These are phyloP conservation scores for Mandrillus leucophaeus DNA, from an alignment of 2,113 vertebrate species.

Conservation along the genomic window DNA sequence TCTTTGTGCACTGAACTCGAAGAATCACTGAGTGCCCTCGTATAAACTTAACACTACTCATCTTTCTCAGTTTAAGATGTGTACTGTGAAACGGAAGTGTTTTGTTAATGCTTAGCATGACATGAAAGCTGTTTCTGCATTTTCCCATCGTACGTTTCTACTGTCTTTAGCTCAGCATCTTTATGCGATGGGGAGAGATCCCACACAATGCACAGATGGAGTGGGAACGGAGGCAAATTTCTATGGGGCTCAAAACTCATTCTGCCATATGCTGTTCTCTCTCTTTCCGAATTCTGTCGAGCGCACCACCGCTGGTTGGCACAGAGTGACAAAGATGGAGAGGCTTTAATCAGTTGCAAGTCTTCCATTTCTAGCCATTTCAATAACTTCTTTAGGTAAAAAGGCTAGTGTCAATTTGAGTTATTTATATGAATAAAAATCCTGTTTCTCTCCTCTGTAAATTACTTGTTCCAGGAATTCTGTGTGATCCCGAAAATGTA, in stretches of 20 bases:
- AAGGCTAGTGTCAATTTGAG: not conserved
- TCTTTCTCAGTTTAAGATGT: not conserved
- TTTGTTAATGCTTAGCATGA: constrained; percentile 7
- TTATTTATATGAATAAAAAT: not conserved
- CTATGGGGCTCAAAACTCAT: not conserved
- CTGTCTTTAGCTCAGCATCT: constrained; percentile 22
- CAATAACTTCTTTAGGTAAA: not conserved
- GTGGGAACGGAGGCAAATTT: not conserved
- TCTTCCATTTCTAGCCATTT: not conserved
- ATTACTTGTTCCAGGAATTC: constrained; percentile 54
- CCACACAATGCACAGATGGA: constrained; percentile 23
- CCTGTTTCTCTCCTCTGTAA: not conserved
- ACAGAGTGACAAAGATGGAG: not conserved
- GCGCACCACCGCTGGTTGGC: not conserved
- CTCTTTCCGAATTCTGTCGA: not conserved
- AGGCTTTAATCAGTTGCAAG: not conserved
- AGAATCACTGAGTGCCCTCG: not conserved
- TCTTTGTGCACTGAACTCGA: not conserved
- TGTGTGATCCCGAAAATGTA: not conserved
- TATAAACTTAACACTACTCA: not conserved
- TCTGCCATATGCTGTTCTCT: constrained; percentile 23
- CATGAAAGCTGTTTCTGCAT: constrained; percentile 3
- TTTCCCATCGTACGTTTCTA: not conserved
- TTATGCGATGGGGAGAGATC: not conserved
- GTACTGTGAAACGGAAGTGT: not conserved